Conservation (phyloP, 2,113 vertebrate genomes). For the Pedionomus torquatus region DNA sequence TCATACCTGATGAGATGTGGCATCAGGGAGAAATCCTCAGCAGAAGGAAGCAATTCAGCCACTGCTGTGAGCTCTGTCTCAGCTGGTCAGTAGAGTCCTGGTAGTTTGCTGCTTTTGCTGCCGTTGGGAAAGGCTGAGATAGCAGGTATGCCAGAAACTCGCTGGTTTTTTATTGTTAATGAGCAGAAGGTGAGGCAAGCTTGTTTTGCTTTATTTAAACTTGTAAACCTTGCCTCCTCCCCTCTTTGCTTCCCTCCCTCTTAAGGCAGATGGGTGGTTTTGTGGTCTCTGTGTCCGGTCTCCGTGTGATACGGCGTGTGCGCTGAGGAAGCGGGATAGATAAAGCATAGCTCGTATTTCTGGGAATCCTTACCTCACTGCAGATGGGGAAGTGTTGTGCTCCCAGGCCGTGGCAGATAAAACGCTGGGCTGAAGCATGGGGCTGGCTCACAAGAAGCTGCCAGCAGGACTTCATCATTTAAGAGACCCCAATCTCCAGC, state of each 20-base stretch:
- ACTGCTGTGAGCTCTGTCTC: too few species aligned
- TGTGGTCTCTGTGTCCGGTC: slow-evolving; percentile 47
- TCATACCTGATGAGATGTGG: background rate
- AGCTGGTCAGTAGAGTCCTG: background rate
- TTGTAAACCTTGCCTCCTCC: background rate
- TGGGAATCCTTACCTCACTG: slow-evolving; percentile 60
- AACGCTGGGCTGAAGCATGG: background rate
- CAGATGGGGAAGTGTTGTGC: slow-evolving; percentile 5
- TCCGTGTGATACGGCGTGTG: background rate
- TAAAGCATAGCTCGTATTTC: slow-evolving; percentile 19
- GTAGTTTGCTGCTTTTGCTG: background rate
- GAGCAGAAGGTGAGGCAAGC: background rate
- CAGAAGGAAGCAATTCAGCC: background rate
- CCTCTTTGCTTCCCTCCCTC: background rate
- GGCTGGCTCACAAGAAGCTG: background rate
- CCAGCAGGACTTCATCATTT: background rate
- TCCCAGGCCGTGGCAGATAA: slow-evolving; percentile 41
- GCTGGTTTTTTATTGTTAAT: background rate
- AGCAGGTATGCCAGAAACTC: background rate
- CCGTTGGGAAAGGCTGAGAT: background rate
- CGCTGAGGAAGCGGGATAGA: slow-evolving; percentile 42
- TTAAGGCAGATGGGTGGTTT: background rate
- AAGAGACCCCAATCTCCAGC: background rate
- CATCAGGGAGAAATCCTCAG: background rate
- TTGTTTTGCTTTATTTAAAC: slow-evolving; percentile 1